Evolutionary conservation across 2,797 vertebrate genomes (phyloP).

Genomic region (Chiroxiphia lanceolata): DNA sequence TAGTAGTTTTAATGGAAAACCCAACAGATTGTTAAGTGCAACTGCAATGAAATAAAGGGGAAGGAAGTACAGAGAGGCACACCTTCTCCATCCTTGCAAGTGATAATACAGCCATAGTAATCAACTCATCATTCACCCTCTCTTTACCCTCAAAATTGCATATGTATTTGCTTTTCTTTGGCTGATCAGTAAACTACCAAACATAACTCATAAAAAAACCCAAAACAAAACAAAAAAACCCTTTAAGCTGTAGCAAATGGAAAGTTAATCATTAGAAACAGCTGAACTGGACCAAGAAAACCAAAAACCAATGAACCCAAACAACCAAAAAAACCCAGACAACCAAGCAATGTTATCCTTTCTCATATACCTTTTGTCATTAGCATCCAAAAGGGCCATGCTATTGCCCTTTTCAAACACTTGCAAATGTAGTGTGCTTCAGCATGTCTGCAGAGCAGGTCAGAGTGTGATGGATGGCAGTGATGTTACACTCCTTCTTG

Average conservation of each 20-base stretch:
- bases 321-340: background rate
- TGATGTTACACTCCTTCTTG: background rate
- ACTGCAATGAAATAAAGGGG: background rate
- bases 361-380: slow-evolving; percentile 60
- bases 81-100: background rate
- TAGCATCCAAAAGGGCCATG: slow-evolving; percentile 17
- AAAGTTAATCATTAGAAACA: slow-evolving; percentile 38
- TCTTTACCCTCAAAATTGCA: background rate
- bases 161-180: background rate
- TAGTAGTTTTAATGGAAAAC: background rate
- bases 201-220: background rate
- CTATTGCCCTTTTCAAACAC: slow-evolving; percentile 49
- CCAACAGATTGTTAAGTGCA: background rate
- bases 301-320: background rate
- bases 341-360: slow-evolving; percentile 26
- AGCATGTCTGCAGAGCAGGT: background rate
- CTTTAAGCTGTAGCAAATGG: background rate
- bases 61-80: background rate
- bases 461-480: background rate
- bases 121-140: background rate
- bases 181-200: slow-evolving; percentile 47
- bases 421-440: slow-evolving; percentile 43
- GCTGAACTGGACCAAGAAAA: background rate
- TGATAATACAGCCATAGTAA: background rate
- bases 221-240: background rate